Conservation (phyloP, 2,888 invertebrate genomes). For the Sinotaia quadrata region DNA sequence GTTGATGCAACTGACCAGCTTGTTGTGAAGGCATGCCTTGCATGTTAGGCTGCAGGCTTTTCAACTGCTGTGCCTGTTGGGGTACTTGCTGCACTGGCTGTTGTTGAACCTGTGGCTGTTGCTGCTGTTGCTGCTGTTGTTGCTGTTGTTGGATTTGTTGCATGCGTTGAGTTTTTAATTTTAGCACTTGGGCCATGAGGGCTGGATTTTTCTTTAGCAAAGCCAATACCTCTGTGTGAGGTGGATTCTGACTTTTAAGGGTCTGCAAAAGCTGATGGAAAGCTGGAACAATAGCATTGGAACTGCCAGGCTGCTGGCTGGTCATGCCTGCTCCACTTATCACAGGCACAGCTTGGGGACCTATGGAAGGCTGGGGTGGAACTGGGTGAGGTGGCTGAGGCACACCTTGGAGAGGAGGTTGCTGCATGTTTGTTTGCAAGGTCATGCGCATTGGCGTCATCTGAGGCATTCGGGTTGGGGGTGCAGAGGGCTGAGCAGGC, state of each 20-base stretch:
- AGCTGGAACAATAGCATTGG: constrained; percentile 48
- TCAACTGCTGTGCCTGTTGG: constrained; percentile 42
- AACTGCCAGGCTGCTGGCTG: constrained; percentile 51
- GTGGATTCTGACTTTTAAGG: constrained; percentile 89
- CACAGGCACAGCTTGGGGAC: constrained; percentile 43
- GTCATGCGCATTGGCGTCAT: constrained; percentile 41
- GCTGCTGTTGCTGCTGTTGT: constrained; percentile 54
- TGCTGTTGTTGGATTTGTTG: constrained; percentile 50
- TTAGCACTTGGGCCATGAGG: constrained; percentile 95
- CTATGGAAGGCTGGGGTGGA: constrained; percentile 40
- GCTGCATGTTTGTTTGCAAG: constrained; percentile 41
- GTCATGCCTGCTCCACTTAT: constrained; percentile 53
- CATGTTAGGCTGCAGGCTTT: constrained; percentile 42
- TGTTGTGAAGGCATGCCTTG: constrained; percentile 53
- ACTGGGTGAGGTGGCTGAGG: constrained; percentile 35
- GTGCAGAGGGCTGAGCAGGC: constrained; percentile 23
- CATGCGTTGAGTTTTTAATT: constrained; percentile 77
- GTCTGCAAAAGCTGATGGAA: constrained; percentile 85
- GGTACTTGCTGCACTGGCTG: constrained; percentile 35
- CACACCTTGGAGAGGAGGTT: constrained; percentile 53
- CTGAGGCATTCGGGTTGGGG: constrained; percentile 42
- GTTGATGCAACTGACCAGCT: constrained; percentile 41
- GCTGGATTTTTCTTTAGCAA: constrained; percentile 95
- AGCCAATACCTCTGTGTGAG: constrained; percentile 91
- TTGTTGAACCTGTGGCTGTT: constrained; percentile 33